These are phyloP conservation scores for Scopus umbretta DNA, from an alignment of 2,113 vertebrate species.

Conservation along the genomic window DNA sequence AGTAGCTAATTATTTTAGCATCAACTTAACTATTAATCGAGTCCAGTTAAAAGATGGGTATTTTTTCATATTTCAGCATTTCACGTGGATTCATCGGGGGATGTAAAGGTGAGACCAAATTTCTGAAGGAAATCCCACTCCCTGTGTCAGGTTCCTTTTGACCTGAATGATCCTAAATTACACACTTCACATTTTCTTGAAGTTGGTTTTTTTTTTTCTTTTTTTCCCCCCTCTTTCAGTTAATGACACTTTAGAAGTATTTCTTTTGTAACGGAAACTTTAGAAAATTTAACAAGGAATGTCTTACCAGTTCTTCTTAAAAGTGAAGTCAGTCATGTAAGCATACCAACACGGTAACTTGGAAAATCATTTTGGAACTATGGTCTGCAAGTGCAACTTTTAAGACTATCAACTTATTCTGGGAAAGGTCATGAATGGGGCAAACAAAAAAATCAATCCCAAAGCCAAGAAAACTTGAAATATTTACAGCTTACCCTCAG, in stretches of 20 bases:
- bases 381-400: not conserved
- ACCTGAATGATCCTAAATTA: not conserved
- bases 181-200: fast-evolving
- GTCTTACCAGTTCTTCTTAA: not conserved
- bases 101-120: not conserved
- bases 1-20: fast-evolving
- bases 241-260: not conserved
- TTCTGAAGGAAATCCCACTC: not conserved
- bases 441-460: fast-evolving
- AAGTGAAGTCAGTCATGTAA: not conserved
- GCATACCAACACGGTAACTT: not conserved
- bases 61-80: not conserved
- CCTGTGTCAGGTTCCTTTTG: not conserved
- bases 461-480: not conserved
- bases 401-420: not conserved
- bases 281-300: not conserved
- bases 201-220: not conserved
- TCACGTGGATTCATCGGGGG: fast-evolving
- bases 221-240: not conserved
- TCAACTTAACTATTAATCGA: not conserved
- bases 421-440: not conserved
- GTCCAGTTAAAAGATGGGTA: no score
- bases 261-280: not conserved
- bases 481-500: constrained; percentile 80
- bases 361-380: not conserved